Evolutionary conservation across 2,888 invertebrate genomes (phyloP).

Genomic region (Troides oblongomaculatus): DNA sequence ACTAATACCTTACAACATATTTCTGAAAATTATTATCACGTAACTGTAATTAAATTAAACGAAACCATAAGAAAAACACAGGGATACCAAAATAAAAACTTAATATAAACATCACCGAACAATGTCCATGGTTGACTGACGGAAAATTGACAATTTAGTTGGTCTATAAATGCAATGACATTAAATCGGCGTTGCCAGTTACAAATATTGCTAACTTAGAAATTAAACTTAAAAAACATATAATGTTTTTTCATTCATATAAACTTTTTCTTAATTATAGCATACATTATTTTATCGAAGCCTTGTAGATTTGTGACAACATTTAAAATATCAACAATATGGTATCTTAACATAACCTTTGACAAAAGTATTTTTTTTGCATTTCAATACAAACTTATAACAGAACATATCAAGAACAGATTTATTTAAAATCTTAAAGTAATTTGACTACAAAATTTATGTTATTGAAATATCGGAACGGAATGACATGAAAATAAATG

Average conservation of each 20-base stretch:
- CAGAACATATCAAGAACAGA: too few species aligned
- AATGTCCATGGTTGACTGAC: slow-evolving; percentile 47
- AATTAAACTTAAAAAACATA: too few species aligned
- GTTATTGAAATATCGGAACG: slow-evolving; percentile 29
- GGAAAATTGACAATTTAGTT: slow-evolving; percentile 23
- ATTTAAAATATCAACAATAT: not conserved
- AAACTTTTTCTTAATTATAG: not conserved
- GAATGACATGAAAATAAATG: slow-evolving; percentile 52
- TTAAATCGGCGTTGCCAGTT: not conserved
- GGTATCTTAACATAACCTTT: not conserved
- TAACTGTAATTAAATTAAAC: slow-evolving; percentile 43
- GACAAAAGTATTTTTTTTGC: too few species aligned
- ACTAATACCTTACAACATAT: slow-evolving; percentile 49
- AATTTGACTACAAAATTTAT: not conserved
- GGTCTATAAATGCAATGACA: not conserved
- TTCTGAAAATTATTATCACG: slow-evolving; percentile 39
- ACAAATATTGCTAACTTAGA: not conserved
- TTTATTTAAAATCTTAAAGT: too few species aligned
- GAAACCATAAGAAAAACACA: slow-evolving; percentile 52
- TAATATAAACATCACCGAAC: slow-evolving; percentile 49
- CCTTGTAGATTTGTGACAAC: not conserved
- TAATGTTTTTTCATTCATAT: not conserved
- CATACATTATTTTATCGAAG: not conserved
- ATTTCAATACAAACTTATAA: too few species aligned
- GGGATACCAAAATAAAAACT: slow-evolving; percentile 56